phyloP scores from a whole-genome alignment of 2,113 vertebrate species.

The Ivindomyrus marchei region DNA sequence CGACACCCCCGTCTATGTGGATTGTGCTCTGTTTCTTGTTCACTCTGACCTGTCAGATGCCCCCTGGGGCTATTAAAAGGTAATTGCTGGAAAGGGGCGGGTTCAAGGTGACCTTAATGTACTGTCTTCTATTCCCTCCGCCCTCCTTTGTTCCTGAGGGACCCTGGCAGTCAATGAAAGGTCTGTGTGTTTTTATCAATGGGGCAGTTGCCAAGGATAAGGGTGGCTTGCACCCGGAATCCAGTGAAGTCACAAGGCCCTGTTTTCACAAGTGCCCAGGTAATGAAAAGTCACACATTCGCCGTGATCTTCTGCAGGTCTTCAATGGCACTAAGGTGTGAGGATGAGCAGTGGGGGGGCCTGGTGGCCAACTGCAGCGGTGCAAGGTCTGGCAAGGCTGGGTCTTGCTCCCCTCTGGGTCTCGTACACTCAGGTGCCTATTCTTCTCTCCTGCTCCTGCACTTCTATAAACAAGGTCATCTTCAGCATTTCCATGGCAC shows the following conservation, averaged over 20 bases:
- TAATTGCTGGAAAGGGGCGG: not conserved
- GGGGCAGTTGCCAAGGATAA: not conserved
- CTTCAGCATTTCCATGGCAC: not conserved
- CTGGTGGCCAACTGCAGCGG: not conserved
- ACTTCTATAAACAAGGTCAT: not conserved
- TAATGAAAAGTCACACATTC: not conserved
- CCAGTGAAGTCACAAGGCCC: not conserved
- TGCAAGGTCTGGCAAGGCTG: not conserved
- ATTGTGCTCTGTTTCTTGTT: not conserved
- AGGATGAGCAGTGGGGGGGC: conserved; percentile 37
- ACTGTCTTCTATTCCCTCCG: not conserved
- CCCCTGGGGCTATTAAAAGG: not conserved
- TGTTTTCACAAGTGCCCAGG: not conserved
- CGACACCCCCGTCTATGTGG: not conserved
- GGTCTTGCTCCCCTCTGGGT: not conserved
- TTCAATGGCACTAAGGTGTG: conserved; percentile 35
- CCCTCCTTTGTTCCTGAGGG: not conserved
- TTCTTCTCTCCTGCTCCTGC: not conserved
- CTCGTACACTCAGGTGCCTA: not conserved
- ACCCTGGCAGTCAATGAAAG: not conserved
- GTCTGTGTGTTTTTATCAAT: not conserved
- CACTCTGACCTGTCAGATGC: not conserved
- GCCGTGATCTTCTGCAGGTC: conserved; percentile 23
- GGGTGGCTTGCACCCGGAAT: not conserved
- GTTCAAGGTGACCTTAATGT: not conserved